Conservation (phyloP, 2,888 invertebrate species). For the Pollenia griseotomentosa region DNA sequence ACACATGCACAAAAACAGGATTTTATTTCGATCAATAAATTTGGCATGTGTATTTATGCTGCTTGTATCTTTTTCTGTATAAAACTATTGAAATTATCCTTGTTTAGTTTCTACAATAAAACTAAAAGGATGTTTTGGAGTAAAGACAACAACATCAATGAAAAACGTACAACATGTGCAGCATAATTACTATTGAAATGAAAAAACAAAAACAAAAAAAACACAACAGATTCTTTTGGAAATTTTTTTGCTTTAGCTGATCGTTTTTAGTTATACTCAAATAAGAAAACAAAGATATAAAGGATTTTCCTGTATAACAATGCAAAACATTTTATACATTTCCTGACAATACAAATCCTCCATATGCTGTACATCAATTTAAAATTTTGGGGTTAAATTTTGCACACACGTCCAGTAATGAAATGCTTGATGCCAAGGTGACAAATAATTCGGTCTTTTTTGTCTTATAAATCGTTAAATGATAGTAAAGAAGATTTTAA, state of each 20-base stretch:
- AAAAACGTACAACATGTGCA: slow-evolving; percentile 63
- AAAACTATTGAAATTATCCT: background rate
- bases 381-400: slow-evolving; percentile 27
- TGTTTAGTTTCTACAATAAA: background rate
- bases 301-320: slow-evolving; percentile 20
- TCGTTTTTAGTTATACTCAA: slow-evolving; percentile 28
- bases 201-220: slow-evolving; percentile 46
- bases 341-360: slow-evolving; percentile 37
- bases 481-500: background rate
- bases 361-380: slow-evolving; percentile 46
- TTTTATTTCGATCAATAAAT: background rate
- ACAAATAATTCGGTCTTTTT: slow-evolving; percentile 41
- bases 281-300: slow-evolving; percentile 24
- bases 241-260: slow-evolving; percentile 21
- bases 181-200: slow-evolving; percentile 60
- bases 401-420: background rate
- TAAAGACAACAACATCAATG: slow-evolving; percentile 11
- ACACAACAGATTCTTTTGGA: slow-evolving; percentile 19
- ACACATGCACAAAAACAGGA: background rate
- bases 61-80: slow-evolving; percentile 15
- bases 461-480: slow-evolving; percentile 11
- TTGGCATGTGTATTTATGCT: slow-evolving; percentile 49
- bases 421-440: slow-evolving; percentile 35
- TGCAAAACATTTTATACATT: slow-evolving; percentile 5
- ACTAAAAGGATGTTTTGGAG: slow-evolving; percentile 10